phyloP scores from a whole-genome alignment of 2,113 vertebrate genomes.

The Xiphias gladius region DNA sequence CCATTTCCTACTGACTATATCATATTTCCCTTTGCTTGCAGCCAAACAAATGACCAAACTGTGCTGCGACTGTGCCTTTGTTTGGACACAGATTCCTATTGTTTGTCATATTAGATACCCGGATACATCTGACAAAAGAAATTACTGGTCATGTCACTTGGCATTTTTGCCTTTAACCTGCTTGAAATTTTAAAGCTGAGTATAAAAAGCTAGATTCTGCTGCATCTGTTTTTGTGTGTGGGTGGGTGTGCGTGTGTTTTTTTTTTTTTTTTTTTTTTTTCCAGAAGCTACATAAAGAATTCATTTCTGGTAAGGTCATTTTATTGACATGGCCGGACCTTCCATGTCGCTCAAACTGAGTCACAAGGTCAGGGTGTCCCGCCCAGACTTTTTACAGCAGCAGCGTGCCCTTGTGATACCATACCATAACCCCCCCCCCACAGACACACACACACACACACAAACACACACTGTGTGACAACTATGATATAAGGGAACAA shows the following conservation, averaged over 20 bases:
- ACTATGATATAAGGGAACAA: slow-evolving; percentile 67
- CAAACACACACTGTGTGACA: slow-evolving; percentile 65
- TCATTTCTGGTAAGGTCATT: slow-evolving; percentile 59
- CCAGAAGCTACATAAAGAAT: slow-evolving; percentile 22
- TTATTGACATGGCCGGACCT: slow-evolving; percentile 55
- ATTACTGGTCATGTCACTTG: slow-evolving; percentile 42
- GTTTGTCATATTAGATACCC: slow-evolving; percentile 53
- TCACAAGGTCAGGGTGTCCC: slow-evolving; percentile 56
- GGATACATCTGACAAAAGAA: slow-evolving; percentile 41
- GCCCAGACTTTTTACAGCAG: slow-evolving; percentile 40
- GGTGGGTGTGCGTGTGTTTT: background rate
- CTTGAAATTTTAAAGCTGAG: slow-evolving; percentile 23
- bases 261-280: background rate
- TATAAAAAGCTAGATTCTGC: background rate
- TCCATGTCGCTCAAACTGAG: slow-evolving; percentile 46
- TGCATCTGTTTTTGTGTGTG: background rate
- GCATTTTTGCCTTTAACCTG: slow-evolving; percentile 31
- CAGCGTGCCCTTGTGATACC: slow-evolving; percentile 56
- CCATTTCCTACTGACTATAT: slow-evolving; percentile 70
- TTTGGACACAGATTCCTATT: slow-evolving; percentile 60
- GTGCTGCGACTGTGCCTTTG: slow-evolving; percentile 57
- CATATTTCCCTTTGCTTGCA: slow-evolving; percentile 60
- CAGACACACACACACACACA: no score
- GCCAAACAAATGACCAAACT: slow-evolving; percentile 64
- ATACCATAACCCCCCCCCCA: background rate